Percentiles rank a stretch among this genome's conserved stretches.
These are phyloP conservation scores for Ormyrus rosae DNA, from an alignment of 2,888 invertebrate genomes.

Conservation along the genomic window DNA sequence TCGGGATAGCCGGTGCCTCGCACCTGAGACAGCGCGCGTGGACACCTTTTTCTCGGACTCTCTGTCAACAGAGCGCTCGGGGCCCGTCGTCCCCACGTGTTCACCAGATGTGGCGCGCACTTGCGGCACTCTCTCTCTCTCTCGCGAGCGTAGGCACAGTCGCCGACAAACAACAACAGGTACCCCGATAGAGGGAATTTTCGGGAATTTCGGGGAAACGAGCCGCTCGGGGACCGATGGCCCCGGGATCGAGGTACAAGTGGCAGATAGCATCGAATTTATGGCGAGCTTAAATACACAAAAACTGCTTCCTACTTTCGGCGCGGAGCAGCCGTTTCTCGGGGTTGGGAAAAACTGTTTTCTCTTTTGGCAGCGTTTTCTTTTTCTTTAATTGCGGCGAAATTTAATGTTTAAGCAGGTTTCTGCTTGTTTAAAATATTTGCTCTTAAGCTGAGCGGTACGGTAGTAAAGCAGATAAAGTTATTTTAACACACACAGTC, in stretches of 20 bases:
- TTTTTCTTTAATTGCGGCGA: too few relatives aligned
- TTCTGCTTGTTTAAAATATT: too few relatives aligned
- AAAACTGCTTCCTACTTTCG: too few relatives aligned
- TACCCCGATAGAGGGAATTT: conserved; percentile 29
- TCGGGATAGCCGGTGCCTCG: conserved; percentile 58
- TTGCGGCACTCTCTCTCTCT: neutral
- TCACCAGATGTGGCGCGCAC: conserved; percentile 48
- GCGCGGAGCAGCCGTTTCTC: too few relatives aligned
- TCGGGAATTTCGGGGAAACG: conserved; percentile 26
- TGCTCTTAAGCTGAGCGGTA: too few relatives aligned
- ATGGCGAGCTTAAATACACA: conserved; percentile 11
- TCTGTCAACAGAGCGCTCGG: neutral
- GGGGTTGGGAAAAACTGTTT: too few relatives aligned
- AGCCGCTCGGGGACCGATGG: neutral
- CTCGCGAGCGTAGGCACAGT: too few relatives aligned
- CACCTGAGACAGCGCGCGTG: neutral
- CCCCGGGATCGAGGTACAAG: neutral
- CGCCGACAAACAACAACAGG: conserved; percentile 9
- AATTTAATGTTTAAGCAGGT: too few relatives aligned
- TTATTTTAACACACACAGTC: too few relatives aligned
- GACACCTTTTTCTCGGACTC: conserved; percentile 1
- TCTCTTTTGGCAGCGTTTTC: too few relatives aligned
- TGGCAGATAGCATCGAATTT: conserved; percentile 42
- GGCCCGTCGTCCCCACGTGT: conserved; percentile 28
- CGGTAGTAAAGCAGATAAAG: too few relatives aligned